Percentiles rank a stretch among this genome's conserved stretches.
Evolutionary conservation across 2,797 vertebrate genomes (phyloP).

Genomic region (Myotis pilosus): DNA sequence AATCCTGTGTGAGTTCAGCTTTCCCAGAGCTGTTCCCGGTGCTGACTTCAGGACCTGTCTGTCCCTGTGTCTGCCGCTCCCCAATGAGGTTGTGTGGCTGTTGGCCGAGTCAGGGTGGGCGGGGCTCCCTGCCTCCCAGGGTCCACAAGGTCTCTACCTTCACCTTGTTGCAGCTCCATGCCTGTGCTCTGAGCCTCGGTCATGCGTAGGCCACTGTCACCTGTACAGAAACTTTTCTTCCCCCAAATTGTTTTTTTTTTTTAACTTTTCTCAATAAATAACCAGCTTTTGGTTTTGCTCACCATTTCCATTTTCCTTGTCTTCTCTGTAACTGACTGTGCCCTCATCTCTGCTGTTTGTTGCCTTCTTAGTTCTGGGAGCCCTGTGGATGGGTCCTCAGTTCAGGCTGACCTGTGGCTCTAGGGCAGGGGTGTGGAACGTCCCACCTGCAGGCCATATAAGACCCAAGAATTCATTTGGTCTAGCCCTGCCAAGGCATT

Average conservation of each 20-base stretch:
- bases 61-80: neutral
- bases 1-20: neutral
- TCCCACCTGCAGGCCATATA: too few species aligned
- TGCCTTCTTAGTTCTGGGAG: too few species aligned
- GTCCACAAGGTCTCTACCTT: neutral
- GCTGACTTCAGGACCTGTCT: neutral
- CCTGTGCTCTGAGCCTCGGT: neutral
- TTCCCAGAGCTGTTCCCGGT: neutral
- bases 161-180: neutral
- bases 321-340: neutral
- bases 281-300: neutral
- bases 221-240: neutral
- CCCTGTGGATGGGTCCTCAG: neutral
- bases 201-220: neutral
- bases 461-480: too few species aligned
- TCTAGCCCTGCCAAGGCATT: too few species aligned
- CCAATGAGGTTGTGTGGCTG: neutral
- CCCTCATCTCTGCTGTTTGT: neutral
- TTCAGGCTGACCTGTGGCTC: neutral
- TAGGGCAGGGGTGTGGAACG: too few species aligned
- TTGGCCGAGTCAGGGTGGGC: neutral
- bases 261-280: neutral
- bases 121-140: neutral
- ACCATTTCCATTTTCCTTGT: neutral
- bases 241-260: neutral